Evolutionary conservation across 2,888 invertebrate genomes (phyloP).

Genomic region (Bellardia pandia): DNA sequence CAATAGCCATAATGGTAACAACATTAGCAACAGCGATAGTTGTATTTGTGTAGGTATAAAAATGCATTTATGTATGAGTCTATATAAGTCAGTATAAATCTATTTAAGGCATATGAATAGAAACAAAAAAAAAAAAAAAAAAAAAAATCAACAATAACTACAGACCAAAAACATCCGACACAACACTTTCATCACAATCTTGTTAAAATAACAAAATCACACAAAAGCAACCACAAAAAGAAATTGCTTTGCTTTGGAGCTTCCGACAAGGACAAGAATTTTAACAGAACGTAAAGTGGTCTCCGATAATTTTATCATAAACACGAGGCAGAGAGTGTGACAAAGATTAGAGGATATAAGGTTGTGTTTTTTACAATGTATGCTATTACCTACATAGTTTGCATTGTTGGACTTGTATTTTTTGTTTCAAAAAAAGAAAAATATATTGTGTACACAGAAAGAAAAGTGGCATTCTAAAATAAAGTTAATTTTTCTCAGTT

Average conservation of each 20-base stretch:
- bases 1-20: not conserved
- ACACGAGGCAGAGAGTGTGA: not conserved
- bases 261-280: not conserved
- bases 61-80: not conserved
- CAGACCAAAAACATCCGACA: not conserved
- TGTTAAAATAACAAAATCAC: constrained; percentile 26
- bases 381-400: too few relatives aligned
- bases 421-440: too few relatives aligned
- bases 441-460: too few relatives aligned
- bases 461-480: too few relatives aligned
- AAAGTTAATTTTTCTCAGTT: too few relatives aligned
- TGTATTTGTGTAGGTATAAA: not conserved
- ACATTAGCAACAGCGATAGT: constrained; percentile 1
- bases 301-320: not conserved
- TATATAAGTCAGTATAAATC: not conserved
- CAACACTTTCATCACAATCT: constrained; percentile 39
- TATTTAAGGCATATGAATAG: not conserved
- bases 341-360: not conserved
- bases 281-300: constrained; percentile 10
- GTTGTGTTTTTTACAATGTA: not conserved
- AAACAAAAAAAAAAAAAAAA: too few relatives aligned
- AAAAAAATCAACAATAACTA: not conserved
- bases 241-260: constrained; percentile 28
- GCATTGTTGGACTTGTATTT: too few relatives aligned
- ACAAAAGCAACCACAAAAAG: constrained; percentile 22